Base-by-base conservation (phyloP, 1,140 invertebrate genomes). In the Gryon sp. region DNA sequence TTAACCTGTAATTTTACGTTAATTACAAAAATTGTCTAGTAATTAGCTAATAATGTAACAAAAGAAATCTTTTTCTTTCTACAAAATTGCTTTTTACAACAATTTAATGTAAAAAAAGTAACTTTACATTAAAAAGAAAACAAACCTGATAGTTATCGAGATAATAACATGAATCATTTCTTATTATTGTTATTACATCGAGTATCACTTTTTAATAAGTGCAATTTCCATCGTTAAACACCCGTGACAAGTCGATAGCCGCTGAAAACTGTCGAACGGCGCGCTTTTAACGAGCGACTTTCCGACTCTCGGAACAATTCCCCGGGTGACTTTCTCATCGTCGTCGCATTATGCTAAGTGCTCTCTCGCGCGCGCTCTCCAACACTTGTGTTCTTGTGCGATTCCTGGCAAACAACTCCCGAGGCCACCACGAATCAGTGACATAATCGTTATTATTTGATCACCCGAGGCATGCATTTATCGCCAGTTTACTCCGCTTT, bases 281-380 rank as follows among this genome's bases (percentile, higher is more conserved):
- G n/a, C n/a, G 26, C 50, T 50, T 74, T 63, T 81, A 80, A 81
- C 80, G 78, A 81, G 78, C 73, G 72, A 74, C 69, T 80, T 79
- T 76, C 66, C 60, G 28, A 57, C 52, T 70, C 52, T 69, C 65
- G 65, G n/a, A 77, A 77, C 78, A 81, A 80, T 80, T 78, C 69
- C 53, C 60, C 75, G 70, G 69, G 50, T 73, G 60, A 74, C 70
- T 57, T 80, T 78, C 70, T 79, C 83, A 80, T 80, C 83, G 78
- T n/a, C 82, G 79, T 83, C 82, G 78, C 79, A 82, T 85, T 85
- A 85, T 83, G 80, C 76, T 80, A 80, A 84, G 78, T 79, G 77
- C 24, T 41, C 65, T 76, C 63, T 41, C 46, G 68, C 83, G 78
- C 78, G 77, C 24, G 45, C 65, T 76, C 63, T 41, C 46, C 65